These are phyloP conservation scores for Poeciliopsis turneri DNA, from an alignment of 2,797 vertebrate species.

Conservation along the genomic window DNA sequence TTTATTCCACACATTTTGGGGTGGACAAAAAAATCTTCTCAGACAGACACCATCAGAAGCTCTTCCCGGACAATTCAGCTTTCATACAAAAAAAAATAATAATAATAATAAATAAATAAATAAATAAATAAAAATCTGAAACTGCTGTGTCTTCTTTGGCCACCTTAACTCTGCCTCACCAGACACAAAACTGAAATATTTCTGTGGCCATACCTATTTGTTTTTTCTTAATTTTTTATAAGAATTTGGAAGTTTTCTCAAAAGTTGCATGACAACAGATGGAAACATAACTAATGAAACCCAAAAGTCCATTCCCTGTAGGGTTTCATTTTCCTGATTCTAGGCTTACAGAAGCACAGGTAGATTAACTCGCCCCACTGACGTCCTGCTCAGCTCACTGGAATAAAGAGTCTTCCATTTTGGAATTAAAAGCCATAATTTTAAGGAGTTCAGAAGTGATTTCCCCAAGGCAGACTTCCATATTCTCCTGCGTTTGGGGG, in stretches of 20 bases:
- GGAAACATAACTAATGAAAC: not conserved
- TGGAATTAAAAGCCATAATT: not conserved
- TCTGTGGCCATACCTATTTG: not conserved
- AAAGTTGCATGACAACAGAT: not conserved
- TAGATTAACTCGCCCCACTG: not conserved
- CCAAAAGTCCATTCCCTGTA: not conserved
- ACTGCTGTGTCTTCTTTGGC: not conserved
- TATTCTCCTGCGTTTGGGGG: not conserved
- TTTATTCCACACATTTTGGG: not conserved
- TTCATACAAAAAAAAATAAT: not conserved
- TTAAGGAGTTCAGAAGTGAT: not conserved
- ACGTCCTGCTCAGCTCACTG: not conserved
- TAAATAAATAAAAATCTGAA: not conserved
- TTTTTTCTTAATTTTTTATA: not conserved
- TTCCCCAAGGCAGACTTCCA: not conserved
- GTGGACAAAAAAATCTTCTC: not conserved
- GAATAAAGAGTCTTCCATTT: not conserved
- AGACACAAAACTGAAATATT: not conserved
- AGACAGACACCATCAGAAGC: not conserved
- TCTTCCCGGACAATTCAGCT: not conserved
- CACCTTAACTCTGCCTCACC: not conserved
- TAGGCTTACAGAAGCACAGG: not conserved
- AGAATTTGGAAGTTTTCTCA: not conserved
- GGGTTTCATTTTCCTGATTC: not conserved
- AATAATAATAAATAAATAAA: too few species aligned